Percentiles rank a stretch among this genome's conserved stretches.
phyloP scores from a whole-genome alignment of 2,113 vertebrate species.

The Aix galericulata region DNA sequence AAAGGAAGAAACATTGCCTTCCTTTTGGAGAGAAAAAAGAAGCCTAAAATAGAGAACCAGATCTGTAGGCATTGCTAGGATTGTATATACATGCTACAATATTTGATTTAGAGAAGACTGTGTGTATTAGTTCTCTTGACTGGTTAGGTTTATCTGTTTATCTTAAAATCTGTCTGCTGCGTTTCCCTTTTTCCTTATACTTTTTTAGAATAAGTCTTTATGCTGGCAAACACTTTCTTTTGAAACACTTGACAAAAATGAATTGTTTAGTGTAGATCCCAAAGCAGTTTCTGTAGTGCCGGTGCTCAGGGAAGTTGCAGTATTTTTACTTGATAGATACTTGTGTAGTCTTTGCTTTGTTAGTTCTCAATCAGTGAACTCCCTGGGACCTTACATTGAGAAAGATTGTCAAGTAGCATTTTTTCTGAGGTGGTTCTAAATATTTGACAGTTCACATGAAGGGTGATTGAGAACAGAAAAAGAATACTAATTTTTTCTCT shows the following conservation, averaged over 20 bases:
- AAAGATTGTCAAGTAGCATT: constrained; percentile 1
- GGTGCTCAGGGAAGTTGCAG: background rate
- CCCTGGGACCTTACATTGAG: background rate
- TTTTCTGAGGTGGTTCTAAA: constrained; percentile 16
- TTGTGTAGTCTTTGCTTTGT: background rate
- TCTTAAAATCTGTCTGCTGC: constrained; percentile 24
- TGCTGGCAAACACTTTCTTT: background rate
- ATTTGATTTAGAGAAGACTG: background rate
- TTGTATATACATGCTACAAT: background rate
- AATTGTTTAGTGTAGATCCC: constrained; percentile 12
- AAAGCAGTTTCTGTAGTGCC: background rate
- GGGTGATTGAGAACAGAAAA: background rate
- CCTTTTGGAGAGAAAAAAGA: background rate
- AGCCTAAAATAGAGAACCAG: background rate
- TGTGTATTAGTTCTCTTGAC: background rate
- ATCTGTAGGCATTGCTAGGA: background rate
- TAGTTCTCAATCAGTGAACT: constrained; percentile 13
- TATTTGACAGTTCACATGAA: constrained; percentile 5
- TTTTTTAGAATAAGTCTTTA: background rate
- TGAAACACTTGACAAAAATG: constrained; percentile 4
- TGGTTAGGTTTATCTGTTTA: constrained; percentile 19
- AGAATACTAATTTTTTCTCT: constrained; percentile 14
- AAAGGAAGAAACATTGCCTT: background rate
- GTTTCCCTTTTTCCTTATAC: constrained; percentile 3
- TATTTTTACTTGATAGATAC: constrained; percentile 16